phyloP scores from a whole-genome alignment of 2,888 invertebrate species.

The Conistra vaccinii region DNA sequence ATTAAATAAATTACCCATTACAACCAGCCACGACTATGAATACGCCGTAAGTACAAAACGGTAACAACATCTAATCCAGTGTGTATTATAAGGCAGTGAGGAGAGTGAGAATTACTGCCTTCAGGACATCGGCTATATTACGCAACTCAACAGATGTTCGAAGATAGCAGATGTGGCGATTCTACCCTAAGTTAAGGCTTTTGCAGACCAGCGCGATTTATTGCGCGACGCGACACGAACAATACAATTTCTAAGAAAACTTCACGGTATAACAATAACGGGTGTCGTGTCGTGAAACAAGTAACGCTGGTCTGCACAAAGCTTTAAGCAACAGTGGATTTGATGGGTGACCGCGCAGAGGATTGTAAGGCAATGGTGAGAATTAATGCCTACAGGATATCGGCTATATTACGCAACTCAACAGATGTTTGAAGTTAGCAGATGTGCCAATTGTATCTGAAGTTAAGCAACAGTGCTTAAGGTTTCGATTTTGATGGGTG shows the following conservation, averaged over 20 bases:
- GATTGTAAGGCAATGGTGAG: background rate
- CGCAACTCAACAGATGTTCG: constrained; percentile 71
- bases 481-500: constrained; percentile 8
- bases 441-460: too few species aligned
- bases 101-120: constrained; percentile 86
- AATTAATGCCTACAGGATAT: too few species aligned
- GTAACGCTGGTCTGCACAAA: too few species aligned
- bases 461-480: too few species aligned
- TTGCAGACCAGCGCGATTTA: too few species aligned
- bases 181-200: background rate
- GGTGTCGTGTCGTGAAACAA: too few species aligned
- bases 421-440: too few species aligned
- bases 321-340: background rate
- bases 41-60: constrained; percentile 74
- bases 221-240: too few species aligned
- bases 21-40: constrained; percentile 68
- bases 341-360: background rate
- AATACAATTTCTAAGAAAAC: too few species aligned
- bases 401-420: too few species aligned
- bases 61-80: constrained; percentile 77
- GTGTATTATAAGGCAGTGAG: constrained; percentile 77
- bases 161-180: constrained; percentile 48
- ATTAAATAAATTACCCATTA: constrained; percentile 39
- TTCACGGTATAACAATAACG: too few species aligned
- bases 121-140: constrained; percentile 80